phyloP scores from a whole-genome alignment of 2,888 invertebrate species.

The Drosophila basisetae region DNA sequence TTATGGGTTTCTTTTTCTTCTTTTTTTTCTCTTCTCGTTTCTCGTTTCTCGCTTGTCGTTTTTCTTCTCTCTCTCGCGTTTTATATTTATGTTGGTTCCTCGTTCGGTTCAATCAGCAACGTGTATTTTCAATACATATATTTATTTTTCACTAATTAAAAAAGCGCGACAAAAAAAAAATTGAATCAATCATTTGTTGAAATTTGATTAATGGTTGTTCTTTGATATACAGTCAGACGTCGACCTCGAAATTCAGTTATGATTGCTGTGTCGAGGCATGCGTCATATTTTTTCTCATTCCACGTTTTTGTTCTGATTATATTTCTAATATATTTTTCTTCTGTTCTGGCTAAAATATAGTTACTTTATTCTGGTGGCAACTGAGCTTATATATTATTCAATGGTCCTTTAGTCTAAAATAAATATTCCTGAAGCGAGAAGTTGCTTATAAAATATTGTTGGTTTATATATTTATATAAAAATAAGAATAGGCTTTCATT shows the following conservation, averaged over 20 bases:
- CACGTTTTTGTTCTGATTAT: not conserved
- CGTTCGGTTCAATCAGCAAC: slow-evolving; percentile 25
- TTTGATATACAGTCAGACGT: slow-evolving; percentile 41
- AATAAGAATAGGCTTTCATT: not conserved
- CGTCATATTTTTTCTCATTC: slow-evolving; percentile 26
- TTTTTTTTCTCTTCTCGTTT: slow-evolving; percentile 1
- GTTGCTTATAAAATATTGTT: not conserved
- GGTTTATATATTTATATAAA: not conserved
- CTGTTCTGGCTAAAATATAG: not conserved
- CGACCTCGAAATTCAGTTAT: slow-evolving; percentile 44
- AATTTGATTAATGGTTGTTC: slow-evolving; percentile 74
- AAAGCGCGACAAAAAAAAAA: slow-evolving; percentile 53
- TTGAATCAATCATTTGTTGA: slow-evolving; percentile 77
- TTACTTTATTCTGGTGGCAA: not conserved
- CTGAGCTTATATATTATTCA: not conserved
- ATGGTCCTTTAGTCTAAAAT: not conserved
- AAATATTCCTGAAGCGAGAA: not conserved
- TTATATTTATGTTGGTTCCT: slow-evolving; percentile 11
- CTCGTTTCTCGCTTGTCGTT: slow-evolving; percentile 1
- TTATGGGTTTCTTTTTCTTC: slow-evolving; percentile 10
- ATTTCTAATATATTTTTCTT: slow-evolving; percentile 10
- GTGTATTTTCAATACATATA: slow-evolving; percentile 23
- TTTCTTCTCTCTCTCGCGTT: not conserved
- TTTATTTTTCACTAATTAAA: slow-evolving; percentile 73
- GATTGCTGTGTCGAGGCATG: slow-evolving; percentile 19